These are phyloP conservation scores for Nymphicus hollandicus DNA, from an alignment of 2,113 vertebrate genomes.

Conservation along the genomic window DNA sequence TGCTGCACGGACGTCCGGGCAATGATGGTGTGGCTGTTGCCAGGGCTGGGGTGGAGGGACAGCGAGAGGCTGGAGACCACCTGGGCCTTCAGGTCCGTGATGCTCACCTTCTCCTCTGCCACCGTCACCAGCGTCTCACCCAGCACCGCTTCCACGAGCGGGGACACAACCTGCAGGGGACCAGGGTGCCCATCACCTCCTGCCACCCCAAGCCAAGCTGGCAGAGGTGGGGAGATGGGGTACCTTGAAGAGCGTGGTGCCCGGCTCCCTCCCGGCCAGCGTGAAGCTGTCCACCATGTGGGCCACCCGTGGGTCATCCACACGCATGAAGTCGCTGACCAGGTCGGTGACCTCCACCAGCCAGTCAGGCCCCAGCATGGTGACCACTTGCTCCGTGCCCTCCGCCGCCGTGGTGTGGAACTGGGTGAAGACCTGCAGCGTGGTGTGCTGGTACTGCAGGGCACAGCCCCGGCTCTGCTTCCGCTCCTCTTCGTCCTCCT, in stretches of 20 bases:
- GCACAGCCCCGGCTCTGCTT: slow-evolving; percentile 89
- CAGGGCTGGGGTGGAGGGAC: slow-evolving; percentile 89
- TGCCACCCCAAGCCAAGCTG: background rate
- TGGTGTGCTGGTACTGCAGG: slow-evolving; percentile 93
- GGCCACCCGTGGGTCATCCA: slow-evolving; percentile 86
- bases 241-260: slow-evolving; percentile 91
- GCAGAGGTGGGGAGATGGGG: accelerated
- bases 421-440: slow-evolving; percentile 94
- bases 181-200: accelerated
- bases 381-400: slow-evolving; percentile 91
- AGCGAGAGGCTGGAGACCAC: slow-evolving; percentile 88
- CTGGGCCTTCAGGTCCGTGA: slow-evolving; percentile 88
- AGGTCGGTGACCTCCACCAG: slow-evolving; percentile 96
- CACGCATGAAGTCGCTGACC: slow-evolving; percentile 92
- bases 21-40: slow-evolving; percentile 95
- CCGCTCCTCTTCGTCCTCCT: slow-evolving; percentile 88
- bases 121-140: slow-evolving; percentile 88
- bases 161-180: slow-evolving; percentile 88
- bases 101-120: slow-evolving; percentile 95
- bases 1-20: slow-evolving; percentile 88
- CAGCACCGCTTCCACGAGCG: slow-evolving; percentile 86
- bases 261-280: slow-evolving; percentile 88
- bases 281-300: slow-evolving; percentile 90
- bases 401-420: slow-evolving; percentile 94
- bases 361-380: slow-evolving; percentile 98